These are phyloP conservation scores for Leptura quadrifasciata DNA, from an alignment of 2,888 invertebrate genomes.

Conservation along the genomic window DNA sequence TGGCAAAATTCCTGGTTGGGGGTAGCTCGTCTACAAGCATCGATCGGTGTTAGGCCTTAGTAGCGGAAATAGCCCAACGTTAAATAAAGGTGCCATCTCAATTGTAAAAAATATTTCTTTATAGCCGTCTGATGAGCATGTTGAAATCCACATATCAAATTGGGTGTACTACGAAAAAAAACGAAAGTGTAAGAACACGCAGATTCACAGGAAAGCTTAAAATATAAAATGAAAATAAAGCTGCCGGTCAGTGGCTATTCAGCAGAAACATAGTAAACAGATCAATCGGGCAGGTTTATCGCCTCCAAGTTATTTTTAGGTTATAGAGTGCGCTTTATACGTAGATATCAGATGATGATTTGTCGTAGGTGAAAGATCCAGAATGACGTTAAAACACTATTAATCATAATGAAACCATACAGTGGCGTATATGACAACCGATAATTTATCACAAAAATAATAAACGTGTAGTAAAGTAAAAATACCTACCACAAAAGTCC, in stretches of 20 bases:
- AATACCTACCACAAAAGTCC: no score
- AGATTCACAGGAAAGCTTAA: background rate
- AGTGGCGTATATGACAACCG: background rate
- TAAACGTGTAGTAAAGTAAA: background rate
- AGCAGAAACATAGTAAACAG: background rate
- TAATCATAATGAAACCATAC: background rate
- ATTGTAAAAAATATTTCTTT: no score
- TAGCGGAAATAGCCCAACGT: no score
- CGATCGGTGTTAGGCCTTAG: no score
- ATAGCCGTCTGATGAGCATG: background rate
- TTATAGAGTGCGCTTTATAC: background rate
- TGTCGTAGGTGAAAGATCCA: conserved; percentile 1
- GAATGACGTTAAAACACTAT: background rate
- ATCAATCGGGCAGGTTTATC: background rate
- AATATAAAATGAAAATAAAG: background rate
- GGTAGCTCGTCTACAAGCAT: no score
- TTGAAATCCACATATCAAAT: background rate
- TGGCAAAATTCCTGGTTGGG: no score
- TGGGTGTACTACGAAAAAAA: background rate
- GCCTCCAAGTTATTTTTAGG: background rate
- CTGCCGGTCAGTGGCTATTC: background rate
- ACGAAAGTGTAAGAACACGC: background rate
- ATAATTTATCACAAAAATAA: background rate
- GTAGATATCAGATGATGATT: conserved; percentile 7
- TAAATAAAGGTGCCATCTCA: no score